Conservation (phyloP, 2,797 vertebrate species). For the Sciurus vulgaris region DNA sequence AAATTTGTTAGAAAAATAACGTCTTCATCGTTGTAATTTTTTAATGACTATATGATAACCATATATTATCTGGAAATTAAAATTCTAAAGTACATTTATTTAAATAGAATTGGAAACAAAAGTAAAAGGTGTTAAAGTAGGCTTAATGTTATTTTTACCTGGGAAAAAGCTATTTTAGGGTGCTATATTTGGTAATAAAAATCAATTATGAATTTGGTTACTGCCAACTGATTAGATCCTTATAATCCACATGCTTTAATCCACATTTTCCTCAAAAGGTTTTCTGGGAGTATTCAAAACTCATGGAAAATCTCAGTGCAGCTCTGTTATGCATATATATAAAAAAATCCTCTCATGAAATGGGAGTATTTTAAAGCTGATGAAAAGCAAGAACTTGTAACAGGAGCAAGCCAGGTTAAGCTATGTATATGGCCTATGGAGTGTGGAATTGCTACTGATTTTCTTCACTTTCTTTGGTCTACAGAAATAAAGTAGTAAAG, state of each 20-base stretch:
- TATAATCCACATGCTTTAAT: slow-evolving; percentile 10
- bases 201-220: slow-evolving; percentile 40
- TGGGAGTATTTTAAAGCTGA: background rate
- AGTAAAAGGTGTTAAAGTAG: background rate
- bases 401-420: slow-evolving; percentile 38
- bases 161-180: slow-evolving; percentile 40
- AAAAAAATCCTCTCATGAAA: background rate
- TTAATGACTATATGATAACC: slow-evolving; percentile 60
- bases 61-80: slow-evolving; percentile 48
- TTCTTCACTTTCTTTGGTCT: slow-evolving; percentile 52
- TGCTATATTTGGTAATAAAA: slow-evolving; percentile 41
- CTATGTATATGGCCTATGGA: background rate
- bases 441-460: slow-evolving; percentile 57
- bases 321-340: background rate
- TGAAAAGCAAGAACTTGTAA: background rate
- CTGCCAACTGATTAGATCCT: slow-evolving; percentile 25
- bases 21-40: slow-evolving; percentile 77
- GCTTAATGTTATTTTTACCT: background rate
- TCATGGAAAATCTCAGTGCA: background rate
- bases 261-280: background rate
- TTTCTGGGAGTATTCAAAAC: slow-evolving; percentile 28
- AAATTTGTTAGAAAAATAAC: slow-evolving; percentile 84
- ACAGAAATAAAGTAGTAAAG: slow-evolving; percentile 76
- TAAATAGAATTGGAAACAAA: slow-evolving; percentile 40
- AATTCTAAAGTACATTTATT: slow-evolving; percentile 61